These are phyloP conservation scores for Neoarius graeffei DNA, from an alignment of 2,113 vertebrate species.

Conservation along the genomic window DNA sequence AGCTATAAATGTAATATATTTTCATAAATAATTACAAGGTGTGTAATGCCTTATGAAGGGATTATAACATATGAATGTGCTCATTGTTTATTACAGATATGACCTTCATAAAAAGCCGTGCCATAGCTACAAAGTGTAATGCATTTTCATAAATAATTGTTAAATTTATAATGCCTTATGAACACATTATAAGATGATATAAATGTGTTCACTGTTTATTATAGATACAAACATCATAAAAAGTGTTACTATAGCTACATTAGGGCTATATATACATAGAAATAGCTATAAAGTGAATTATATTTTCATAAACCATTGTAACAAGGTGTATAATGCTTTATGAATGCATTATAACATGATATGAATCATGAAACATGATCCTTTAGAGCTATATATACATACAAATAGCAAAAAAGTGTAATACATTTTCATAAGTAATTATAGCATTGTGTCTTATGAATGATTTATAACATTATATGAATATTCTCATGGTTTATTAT, in stretches of 20 bases:
- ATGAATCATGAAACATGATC: no score
- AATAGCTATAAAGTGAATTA: neutral
- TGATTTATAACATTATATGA: neutral
- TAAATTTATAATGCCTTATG: neutral
- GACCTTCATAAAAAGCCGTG: neutral
- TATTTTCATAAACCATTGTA: no score
- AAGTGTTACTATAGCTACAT: neutral
- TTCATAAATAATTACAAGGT: neutral
- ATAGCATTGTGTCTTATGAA: neutral
- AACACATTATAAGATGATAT: neutral
- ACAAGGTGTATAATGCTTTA: no score
- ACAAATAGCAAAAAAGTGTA: neutral
- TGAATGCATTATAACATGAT: no score
- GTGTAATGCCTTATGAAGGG: neutral
- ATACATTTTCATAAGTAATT: neutral
- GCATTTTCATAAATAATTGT: neutral
- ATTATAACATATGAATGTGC: neutral
- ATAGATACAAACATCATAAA: neutral
- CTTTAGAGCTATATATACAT: neutral
- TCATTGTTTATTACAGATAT: neutral
- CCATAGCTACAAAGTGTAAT: neutral
- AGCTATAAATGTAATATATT: neutral
- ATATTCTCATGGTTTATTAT: neutral
- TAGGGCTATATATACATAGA: neutral
- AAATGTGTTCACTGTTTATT: neutral